Evolutionary conservation across 2,888 invertebrate species (phyloP).

Genomic region (Bruchidius siliquastri): DNA sequence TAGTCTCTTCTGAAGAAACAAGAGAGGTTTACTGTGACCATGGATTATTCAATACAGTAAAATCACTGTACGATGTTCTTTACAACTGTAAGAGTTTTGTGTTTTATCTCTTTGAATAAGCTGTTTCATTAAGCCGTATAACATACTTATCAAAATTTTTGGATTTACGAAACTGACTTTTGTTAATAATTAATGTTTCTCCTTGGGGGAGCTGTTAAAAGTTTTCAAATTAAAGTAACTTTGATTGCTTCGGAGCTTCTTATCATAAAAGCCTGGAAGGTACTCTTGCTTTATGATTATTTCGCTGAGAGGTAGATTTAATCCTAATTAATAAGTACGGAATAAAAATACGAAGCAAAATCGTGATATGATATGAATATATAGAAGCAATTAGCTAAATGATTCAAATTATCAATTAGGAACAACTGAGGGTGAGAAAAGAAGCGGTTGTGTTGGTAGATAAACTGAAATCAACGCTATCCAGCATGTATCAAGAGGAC

Average conservation of each 20-base stretch:
- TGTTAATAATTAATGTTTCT: not conserved
- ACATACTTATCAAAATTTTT: not conserved
- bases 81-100: not conserved
- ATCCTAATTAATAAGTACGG: not conserved
- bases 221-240: not conserved
- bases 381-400: no score
- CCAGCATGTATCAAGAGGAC: no score
- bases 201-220: not conserved
- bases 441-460: no score
- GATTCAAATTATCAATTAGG: no score
- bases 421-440: no score
- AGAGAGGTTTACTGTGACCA: no score
- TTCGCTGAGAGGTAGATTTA: not conserved
- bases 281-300: not conserved
- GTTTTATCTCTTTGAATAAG: not conserved
- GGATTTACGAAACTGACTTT: not conserved
- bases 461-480: no score
- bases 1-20: no score
- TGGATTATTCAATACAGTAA: no score
- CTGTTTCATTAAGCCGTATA: not conserved
- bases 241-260: not conserved
- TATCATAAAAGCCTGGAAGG: not conserved
- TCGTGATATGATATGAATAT: no score
- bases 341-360: no score
- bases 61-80: not conserved